These are phyloP conservation scores for Ferrisia virgata DNA, from an alignment of 2,888 invertebrate species.

Conservation along the genomic window DNA sequence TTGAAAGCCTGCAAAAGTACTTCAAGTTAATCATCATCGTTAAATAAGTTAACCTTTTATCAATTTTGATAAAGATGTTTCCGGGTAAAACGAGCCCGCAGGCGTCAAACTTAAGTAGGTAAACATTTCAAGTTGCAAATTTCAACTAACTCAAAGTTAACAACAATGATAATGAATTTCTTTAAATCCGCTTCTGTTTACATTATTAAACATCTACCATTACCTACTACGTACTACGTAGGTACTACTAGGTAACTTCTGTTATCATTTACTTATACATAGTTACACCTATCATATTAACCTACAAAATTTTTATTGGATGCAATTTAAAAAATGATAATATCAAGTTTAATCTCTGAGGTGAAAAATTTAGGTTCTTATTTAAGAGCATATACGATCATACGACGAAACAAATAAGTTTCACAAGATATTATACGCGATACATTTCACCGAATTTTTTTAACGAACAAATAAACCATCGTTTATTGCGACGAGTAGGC, in stretches of 20 bases:
- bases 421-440: too few relatives aligned
- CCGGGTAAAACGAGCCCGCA: slow-evolving; percentile 28
- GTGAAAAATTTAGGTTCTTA: too few relatives aligned
- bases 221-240: background rate
- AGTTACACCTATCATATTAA: background rate
- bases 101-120: slow-evolving; percentile 28
- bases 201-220: background rate
- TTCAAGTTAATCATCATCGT: slow-evolving; percentile 21
- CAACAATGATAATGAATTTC: slow-evolving; percentile 12
- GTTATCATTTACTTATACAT: too few relatives aligned
- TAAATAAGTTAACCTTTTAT: slow-evolving; percentile 20
- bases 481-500: too few relatives aligned
- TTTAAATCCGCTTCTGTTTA: slow-evolving; percentile 1
- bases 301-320: background rate
- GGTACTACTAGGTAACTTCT: too few relatives aligned
- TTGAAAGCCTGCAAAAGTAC: slow-evolving; percentile 14
- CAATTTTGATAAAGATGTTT: slow-evolving; percentile 28
- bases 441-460: too few relatives aligned
- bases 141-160: background rate
- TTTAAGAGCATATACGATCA: too few relatives aligned
- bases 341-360: too few relatives aligned
- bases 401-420: too few relatives aligned
- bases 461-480: too few relatives aligned
- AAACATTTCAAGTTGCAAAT: slow-evolving; percentile 9
- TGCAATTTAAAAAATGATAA: too few relatives aligned